These are phyloP conservation scores for Lathronympha strigana DNA, from an alignment of 2,888 invertebrate species.

Conservation along the genomic window DNA sequence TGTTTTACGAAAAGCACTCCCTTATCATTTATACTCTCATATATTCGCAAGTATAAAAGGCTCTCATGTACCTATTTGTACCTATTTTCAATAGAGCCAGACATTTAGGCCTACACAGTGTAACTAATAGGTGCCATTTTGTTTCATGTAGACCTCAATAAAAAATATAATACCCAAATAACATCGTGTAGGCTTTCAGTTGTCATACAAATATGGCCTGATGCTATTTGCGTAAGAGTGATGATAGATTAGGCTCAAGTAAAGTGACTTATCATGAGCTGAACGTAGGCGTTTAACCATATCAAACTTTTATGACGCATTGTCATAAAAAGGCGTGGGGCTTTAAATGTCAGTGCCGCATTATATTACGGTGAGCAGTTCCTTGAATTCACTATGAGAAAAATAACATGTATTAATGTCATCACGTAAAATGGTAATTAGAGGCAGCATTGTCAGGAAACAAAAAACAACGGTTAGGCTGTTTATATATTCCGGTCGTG, in stretches of 20 bases:
- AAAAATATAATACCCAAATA: background rate
- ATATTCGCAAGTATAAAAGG: background rate
- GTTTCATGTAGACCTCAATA: background rate
- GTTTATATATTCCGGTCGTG: slow-evolving; percentile 3
- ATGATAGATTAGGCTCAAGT: slow-evolving; percentile 37
- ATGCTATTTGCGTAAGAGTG: slow-evolving; percentile 30
- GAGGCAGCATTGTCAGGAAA: slow-evolving; percentile 5
- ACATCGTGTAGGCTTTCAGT: slow-evolving; percentile 28
- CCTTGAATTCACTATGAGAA: slow-evolving; percentile 26
- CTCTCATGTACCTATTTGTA: too few species aligned
- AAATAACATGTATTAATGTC: slow-evolving; percentile 35
- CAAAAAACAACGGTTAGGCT: slow-evolving; percentile 30
- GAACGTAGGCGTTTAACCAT: slow-evolving; percentile 38
- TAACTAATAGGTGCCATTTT: background rate
- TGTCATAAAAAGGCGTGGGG: slow-evolving; percentile 37
- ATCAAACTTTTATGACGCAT: slow-evolving; percentile 37
- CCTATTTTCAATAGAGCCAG: too few species aligned
- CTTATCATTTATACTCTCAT: background rate
- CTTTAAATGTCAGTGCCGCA: slow-evolving; percentile 34
- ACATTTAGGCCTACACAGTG: background rate
- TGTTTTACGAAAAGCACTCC: slow-evolving; percentile 6
- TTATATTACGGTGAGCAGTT: slow-evolving; percentile 31
- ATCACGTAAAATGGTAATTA: slow-evolving; percentile 24
- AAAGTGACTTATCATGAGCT: slow-evolving; percentile 29
- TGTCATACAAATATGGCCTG: slow-evolving; percentile 22